Conservation (phyloP, 2,113 vertebrate genomes). For the Meleagris gallopavo region DNA sequence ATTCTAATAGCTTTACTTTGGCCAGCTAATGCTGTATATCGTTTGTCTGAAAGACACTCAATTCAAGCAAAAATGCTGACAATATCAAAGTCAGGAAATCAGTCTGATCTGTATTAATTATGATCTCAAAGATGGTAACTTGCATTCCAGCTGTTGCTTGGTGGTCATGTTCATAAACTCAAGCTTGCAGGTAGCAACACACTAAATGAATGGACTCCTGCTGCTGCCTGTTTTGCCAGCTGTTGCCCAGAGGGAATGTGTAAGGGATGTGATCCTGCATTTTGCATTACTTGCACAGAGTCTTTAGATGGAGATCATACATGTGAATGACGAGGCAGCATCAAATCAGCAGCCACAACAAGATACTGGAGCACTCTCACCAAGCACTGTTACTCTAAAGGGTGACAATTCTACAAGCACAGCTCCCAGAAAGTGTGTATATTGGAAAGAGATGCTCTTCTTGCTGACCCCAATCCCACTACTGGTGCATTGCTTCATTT, state of each 20-base stretch:
- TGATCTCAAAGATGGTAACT: neutral
- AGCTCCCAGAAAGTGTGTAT: neutral
- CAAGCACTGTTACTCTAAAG: neutral
- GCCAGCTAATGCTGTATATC: neutral
- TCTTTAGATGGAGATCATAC: neutral
- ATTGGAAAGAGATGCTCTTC: neutral
- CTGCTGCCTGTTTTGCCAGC: neutral
- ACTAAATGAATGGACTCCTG: neutral
- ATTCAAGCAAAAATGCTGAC: neutral
- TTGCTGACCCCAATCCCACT: neutral
- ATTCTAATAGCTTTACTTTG: neutral
- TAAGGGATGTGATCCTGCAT: neutral
- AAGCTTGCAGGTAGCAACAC: fast-evolving
- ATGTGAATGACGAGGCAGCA: neutral
- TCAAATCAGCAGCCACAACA: fast-evolving
- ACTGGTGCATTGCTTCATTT: fast-evolving
- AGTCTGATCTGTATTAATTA: neutral
- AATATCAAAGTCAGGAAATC: neutral
- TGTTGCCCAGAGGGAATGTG: neutral
- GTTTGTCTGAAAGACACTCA: neutral
- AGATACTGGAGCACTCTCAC: neutral
- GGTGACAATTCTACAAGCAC: neutral
- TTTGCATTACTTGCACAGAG: neutral
- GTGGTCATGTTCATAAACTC: fast-evolving
- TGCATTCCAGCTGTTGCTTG: neutral